Conservation (phyloP, 2,797 vertebrate species). For the Simalia tracyae region DNA sequence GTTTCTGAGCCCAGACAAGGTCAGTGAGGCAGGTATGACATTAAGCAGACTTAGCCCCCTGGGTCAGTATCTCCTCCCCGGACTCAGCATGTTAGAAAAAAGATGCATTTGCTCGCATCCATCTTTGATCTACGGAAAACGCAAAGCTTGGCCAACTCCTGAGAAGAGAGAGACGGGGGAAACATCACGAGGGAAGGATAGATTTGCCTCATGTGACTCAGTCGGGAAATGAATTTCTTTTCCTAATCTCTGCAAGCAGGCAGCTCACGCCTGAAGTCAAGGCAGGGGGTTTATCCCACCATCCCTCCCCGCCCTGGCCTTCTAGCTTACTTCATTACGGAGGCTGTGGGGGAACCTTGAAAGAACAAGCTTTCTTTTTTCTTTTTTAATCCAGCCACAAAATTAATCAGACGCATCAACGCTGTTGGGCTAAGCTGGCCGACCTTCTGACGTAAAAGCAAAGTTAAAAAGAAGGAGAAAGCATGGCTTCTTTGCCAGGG, state of each 20-base stretch:
- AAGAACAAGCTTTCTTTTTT: background rate
- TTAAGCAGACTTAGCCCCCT: too few species aligned
- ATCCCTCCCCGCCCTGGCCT: background rate
- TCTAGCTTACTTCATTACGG: background rate
- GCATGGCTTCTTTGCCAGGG: background rate
- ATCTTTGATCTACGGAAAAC: background rate
- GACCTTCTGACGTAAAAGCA: background rate
- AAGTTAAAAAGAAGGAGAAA: background rate
- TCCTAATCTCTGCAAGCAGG: background rate
- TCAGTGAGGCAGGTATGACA: too few species aligned
- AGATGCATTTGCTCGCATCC: background rate
- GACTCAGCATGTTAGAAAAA: background rate
- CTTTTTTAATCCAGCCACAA: slow-evolving; percentile 25
- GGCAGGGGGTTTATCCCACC: background rate
- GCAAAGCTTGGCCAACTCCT: background rate
- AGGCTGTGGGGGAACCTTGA: fast-evolving
- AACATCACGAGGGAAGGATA: background rate
- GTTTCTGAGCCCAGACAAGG: too few species aligned
- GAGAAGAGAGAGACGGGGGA: background rate
- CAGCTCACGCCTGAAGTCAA: background rate
- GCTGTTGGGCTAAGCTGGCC: slow-evolving; percentile 6
- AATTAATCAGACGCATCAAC: slow-evolving; percentile 28
- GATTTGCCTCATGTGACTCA: fast-evolving
- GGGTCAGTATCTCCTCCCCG: too few species aligned
- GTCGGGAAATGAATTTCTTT: background rate